Evolutionary conservation across 2,797 vertebrate species (phyloP), one percentile per base, ranked within the genome.

Genomic region (Rhinogobio ventralis): DNA sequence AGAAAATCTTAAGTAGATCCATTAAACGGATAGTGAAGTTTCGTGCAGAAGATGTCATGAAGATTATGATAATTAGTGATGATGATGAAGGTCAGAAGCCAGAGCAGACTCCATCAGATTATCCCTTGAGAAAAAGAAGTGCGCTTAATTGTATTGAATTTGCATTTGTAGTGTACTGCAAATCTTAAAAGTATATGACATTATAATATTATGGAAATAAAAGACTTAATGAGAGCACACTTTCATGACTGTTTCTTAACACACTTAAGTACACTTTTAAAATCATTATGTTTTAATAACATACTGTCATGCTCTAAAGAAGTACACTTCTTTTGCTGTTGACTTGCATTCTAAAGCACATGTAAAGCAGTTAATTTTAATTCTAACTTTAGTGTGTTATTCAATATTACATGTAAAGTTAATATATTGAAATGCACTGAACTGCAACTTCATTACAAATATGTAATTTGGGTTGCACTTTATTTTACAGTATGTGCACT

Each of bases 11-110:
- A 60, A 62, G 28, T 13, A 11, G 20, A 53, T 68, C 45, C 10
- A 53, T 80, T 23, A 36, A 25, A 80, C 2, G 10, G 11, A n/a
- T 11, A 49, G 13, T 13, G 5, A 23, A 30, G 2, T 20, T 39
- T 71, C 15, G 3, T 28, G 55, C 30, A 28, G 17, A 49, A 30
- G 30, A 68, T 68, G 46, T 79, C 60, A 45, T 66, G 25, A 5
- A 49, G 45, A 66, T 79, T 45, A 78, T 78, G n/a, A 45, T 78
- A 28, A 77, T 28, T 3, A 25, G 45, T 68, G 42, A 33, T 68
- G 64, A 80, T 81, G 45, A 79, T 67, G 10, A 57, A 45, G 19
- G 39, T 30, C 17, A 72, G 20, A 53, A 57, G 17, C 49, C n/a
- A 71, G 7, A 42, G 66, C 20, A 69, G 33, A 69, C 46, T 28